Evolutionary conservation across 2,797 vertebrate species (phyloP).

Genomic region (Natrix natrix): DNA sequence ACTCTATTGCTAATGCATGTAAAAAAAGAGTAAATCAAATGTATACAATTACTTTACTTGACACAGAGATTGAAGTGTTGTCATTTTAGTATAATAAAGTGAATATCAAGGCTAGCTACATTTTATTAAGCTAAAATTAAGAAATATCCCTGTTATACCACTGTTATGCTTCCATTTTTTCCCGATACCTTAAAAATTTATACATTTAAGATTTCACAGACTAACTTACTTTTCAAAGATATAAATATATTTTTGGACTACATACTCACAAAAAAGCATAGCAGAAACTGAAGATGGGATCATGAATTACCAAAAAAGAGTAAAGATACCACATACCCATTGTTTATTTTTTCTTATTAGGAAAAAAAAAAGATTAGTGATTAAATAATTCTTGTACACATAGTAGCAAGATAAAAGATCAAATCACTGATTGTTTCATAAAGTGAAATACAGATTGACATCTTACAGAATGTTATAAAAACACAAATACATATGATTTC

Average conservation of each 20-base stretch:
- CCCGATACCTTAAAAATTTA: conserved; percentile 75
- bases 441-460: conserved; percentile 63
- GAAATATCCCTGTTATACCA: conserved; percentile 48
- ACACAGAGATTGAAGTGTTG: conserved; percentile 3
- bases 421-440: conserved; percentile 62
- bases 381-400: conserved; percentile 70
- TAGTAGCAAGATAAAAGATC: conserved; percentile 61
- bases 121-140: conserved; percentile 53
- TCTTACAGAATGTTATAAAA: conserved; percentile 66
- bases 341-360: conserved; percentile 72
- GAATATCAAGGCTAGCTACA: conserved; percentile 33
- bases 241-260: conserved; percentile 75
- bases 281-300: conserved; percentile 74
- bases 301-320: conserved; percentile 79
- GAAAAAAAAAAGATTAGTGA: conserved; percentile 70
- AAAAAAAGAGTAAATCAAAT: conserved; percentile 19
- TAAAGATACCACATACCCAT: conserved; percentile 79
- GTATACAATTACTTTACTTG: conserved; percentile 13
- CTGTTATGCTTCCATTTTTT: conserved; percentile 56
- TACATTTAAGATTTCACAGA: conserved; percentile 76
- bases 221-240: conserved; percentile 78
- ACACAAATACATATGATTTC: conserved; percentile 62
- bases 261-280: conserved; percentile 71
- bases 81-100: conserved; percentile 3
- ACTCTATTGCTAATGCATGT: conserved; percentile 12